Evolutionary conservation across 1,140 invertebrate species (phyloP).

Genomic region (Papilio helenus): DNA sequence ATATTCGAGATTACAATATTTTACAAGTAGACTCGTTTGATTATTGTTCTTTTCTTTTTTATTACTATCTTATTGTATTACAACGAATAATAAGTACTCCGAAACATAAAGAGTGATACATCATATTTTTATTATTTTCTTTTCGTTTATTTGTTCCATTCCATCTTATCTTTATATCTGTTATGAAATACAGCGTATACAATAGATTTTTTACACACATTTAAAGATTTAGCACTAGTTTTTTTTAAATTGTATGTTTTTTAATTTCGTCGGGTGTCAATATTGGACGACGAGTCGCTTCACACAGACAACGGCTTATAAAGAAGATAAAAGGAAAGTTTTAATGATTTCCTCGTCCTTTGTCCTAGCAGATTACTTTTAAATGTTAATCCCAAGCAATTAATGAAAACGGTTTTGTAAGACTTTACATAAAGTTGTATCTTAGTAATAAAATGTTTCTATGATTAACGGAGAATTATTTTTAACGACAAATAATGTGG

Average conservation of each 20-base stretch:
- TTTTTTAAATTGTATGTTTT: neutral
- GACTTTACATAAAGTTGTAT: neutral
- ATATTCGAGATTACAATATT: neutral
- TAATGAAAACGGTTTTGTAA: neutral
- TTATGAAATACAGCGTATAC: neutral
- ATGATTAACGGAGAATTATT: too few relatives aligned
- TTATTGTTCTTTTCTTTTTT: neutral
- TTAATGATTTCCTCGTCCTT: conserved; percentile 4
- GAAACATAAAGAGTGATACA: conserved; percentile 4
- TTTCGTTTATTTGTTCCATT: neutral
- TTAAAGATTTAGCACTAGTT: neutral
- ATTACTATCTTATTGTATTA: neutral
- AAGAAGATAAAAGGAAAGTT: conserved; percentile 11
- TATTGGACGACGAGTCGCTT: neutral
- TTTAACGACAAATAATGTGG: too few relatives aligned
- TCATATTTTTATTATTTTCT: neutral
- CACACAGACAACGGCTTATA: neutral
- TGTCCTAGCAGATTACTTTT: neutral
- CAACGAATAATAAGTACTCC: neutral
- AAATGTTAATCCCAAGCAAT: neutral
- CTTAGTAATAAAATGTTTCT: neutral
- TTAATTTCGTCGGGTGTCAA: neutral
- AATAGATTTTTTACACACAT: neutral
- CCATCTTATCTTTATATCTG: neutral
- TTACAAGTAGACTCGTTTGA: conserved; percentile 6